Evolutionary conservation across 2,888 invertebrate species (phyloP), one percentile per base, ranked within the genome.

Genomic region (Strigamia crassipes): DNA sequence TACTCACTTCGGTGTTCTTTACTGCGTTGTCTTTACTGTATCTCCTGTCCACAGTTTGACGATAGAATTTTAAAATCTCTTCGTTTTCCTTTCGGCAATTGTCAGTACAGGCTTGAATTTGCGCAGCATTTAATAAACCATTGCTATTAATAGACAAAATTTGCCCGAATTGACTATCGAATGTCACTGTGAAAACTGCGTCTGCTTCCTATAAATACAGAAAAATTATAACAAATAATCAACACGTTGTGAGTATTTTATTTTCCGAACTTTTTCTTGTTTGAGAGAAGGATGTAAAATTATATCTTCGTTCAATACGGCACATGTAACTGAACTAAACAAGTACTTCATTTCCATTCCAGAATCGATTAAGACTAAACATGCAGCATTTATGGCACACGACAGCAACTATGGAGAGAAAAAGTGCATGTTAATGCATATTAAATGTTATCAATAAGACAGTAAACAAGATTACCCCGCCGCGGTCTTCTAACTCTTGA

Each of bases 401-500:
- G 95, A 92, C 81, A 96, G 89, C 1, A 95, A 84, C 85, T 85
- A 84, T 18, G 77, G 27, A 81, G 12, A 27, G 61, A 42, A 12
- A 12, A 34, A 66, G 13, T n/a, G 3, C 12, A 6, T 38, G 41
- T 78, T 41, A 78, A 27, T 18, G 12, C 31, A 31, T 41, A 41
- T 13, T 12, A 77, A 27, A 77, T 27, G 10, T 0, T 31, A 31
- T 12, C 8, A 73, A 15, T 15, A 12, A 4, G 61, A 34, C 27
- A 27, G 3, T 27, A 27, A 27, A 27, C 27, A 2, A 81, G 23
- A 18, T 38, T 88, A 95, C 95, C 85, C 94, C 93, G 84, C 94
- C 94, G 87, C 90, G 91, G 88, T 96, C 92, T 86, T 96, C 94
- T 86, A 96, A 88, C 89, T 97, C 96, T 87, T 97, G 96, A 81